Evolutionary conservation across 2,113 vertebrate species (phyloP), one percentile per base, ranked within the genome.

Genomic region (Danio rerio): DNA sequence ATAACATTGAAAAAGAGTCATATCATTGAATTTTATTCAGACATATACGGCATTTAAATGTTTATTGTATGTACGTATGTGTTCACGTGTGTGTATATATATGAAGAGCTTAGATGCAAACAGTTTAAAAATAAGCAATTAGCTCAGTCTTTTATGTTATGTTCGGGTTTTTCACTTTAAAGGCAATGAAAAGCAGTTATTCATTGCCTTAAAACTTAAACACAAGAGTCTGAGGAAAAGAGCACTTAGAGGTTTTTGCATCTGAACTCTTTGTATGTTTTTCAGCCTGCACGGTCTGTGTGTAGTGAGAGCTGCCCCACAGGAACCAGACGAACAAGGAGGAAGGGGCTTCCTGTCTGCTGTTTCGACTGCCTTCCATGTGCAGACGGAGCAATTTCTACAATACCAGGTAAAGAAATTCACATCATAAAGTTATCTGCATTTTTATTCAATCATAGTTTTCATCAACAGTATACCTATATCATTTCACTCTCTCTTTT

Each of bases 281-380:
- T 7, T 55, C 42, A 77, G 74, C 5, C 74, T 4, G 42, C 43
- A 31, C 43, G 0, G 56, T 77, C 74, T 49, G 58, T 77, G 58
- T 77, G 74, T n/a, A 77, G 74, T 62, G 74, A 62, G 43, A 77
- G 74, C 8, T 77, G 74, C 71, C 73, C 76, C 6, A 16, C 76
- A 66, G 81, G 82, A 2, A 86, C 85, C 79, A 74, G 85, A 55
- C 75, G 76, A 70, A 72, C 78, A 78, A 83, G 12, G 68, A 83
- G 69, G 59, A 82, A 77, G 75, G 83, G 66, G 13, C 72, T 58
- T 83, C 81, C 72, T 86, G 69, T 78, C 31, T 78, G 76, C 62
- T 78, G 76, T 66, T 78, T 78, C 42, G 85, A 86, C 82, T 86
- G 85, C 49, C 49, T 86, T 15, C 78, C 85, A 56, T 86, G 85